Percentiles rank a stretch among this genome's conserved stretches.
phyloP scores from a whole-genome alignment of 2,113 vertebrate species.

The Epinephelus lanceolatus region DNA sequence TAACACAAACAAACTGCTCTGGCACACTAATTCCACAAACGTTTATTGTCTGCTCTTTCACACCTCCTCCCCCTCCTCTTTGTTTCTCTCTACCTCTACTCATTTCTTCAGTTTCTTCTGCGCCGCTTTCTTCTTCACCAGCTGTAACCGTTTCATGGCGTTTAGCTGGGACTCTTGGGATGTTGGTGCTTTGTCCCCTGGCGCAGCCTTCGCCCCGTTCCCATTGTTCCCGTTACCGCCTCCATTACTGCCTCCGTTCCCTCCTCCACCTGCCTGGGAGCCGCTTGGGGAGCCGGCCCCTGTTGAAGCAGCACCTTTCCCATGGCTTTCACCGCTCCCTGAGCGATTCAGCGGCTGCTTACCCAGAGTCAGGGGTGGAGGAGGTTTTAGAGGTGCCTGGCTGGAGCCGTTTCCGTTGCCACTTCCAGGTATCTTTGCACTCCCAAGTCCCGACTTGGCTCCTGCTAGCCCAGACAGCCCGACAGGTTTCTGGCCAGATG shows the following conservation, averaged over 20 bases:
- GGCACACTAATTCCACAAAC: slow-evolving; percentile 28
- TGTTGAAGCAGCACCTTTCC: slow-evolving; percentile 86
- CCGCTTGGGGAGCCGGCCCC: slow-evolving; percentile 80
- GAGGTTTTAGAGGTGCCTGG: slow-evolving; percentile 87
- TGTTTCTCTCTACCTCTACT: slow-evolving; percentile 18
- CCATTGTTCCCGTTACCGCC: slow-evolving; percentile 79
- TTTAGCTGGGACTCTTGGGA: slow-evolving; percentile 98
- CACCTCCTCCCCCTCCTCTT: not conserved
- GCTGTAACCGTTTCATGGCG: slow-evolving; percentile 96
- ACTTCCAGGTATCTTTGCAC: slow-evolving; percentile 85
- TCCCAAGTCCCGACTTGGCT: slow-evolving; percentile 87
- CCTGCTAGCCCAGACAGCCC: slow-evolving; percentile 90
- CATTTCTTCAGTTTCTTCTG: slow-evolving; percentile 97
- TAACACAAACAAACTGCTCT: slow-evolving; percentile 48
- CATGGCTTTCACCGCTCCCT: slow-evolving; percentile 90
- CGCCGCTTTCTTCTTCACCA: slow-evolving; percentile 99
- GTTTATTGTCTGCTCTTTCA: slow-evolving; percentile 32
- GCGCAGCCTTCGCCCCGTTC: slow-evolving; percentile 80
- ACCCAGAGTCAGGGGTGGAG: slow-evolving; percentile 92
- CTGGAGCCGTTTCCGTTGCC: slow-evolving; percentile 81
- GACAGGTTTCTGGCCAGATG: slow-evolving; percentile 90
- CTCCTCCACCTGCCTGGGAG: slow-evolving; percentile 74
- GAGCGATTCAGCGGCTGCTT: slow-evolving; percentile 96
- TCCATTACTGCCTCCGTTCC: slow-evolving; percentile 77
- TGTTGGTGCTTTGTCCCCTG: slow-evolving; percentile 90